Percentiles rank a stretch among this genome's conserved stretches.
Evolutionary conservation across 2,797 vertebrate genomes (phyloP).

Genomic region (Poecilia picta): DNA sequence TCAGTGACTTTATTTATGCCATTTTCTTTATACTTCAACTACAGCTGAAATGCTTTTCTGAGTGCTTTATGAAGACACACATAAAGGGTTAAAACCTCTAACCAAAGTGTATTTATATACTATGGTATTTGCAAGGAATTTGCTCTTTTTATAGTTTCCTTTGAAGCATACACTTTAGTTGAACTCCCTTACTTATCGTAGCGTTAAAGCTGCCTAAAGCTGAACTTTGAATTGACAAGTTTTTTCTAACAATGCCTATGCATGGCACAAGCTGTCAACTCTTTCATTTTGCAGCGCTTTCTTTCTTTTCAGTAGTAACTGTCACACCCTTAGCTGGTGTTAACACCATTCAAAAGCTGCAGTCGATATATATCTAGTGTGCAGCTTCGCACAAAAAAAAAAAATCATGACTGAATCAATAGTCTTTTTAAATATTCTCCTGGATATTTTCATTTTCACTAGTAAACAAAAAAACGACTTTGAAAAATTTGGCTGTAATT

Average conservation of each 20-base stretch:
- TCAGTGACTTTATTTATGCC: too few species aligned
- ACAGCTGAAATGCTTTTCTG: background rate
- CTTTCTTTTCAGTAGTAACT: background rate
- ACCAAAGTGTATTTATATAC: background rate
- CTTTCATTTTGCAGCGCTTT: background rate
- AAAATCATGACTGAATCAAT: background rate
- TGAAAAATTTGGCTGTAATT: background rate
- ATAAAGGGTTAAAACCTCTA: background rate
- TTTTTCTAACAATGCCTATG: background rate
- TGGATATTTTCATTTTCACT: background rate
- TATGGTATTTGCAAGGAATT: background rate
- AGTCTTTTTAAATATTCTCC: background rate
- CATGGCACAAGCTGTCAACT: background rate
- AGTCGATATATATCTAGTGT: background rate
- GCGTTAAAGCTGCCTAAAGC: background rate
- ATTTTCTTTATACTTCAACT: background rate
- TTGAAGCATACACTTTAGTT: background rate
- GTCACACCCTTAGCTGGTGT: conserved; percentile 1
- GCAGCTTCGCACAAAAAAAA: background rate
- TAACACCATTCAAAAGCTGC: conserved; percentile 2
- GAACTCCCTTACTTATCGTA: background rate
- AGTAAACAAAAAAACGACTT: background rate
- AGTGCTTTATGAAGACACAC: background rate
- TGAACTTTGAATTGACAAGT: background rate
- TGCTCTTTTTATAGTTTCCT: background rate